Base-by-base conservation (phyloP, 2,113 vertebrate genomes). In the Laticauda colubrina region DNA sequence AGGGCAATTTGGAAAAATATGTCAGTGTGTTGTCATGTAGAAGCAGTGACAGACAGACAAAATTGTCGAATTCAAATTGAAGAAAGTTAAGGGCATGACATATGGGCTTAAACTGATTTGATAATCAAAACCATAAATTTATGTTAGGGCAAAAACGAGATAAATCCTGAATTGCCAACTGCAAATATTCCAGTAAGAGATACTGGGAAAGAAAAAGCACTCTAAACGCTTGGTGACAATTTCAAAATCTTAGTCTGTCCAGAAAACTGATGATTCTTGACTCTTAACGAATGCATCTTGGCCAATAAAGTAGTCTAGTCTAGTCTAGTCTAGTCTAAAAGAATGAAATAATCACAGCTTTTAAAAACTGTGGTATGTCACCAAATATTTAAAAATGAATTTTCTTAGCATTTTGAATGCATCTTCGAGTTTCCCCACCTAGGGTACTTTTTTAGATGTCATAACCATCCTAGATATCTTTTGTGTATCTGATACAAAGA, bases 331-430 rank as follows among this genome's bases (percentile, higher is more conserved):
- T 51, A 51, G 6, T 48, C 48, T 8, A 51, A 51, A 69, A 0
- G 0, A 34, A 23, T 29, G 51, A 3, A 61, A 0, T 29, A 51
- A 87, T 12, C 88, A n/a, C 54, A 93, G 87, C 3, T 2, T 3
- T 85, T 45, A 0, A 34, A 23, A 1, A 24, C 5, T 5, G 4
- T 0, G 0, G 54, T 94, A 54, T 15, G 11, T 53, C 64, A 95
- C 96, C 96, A 94, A 94, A 94, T 92, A 93, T 92, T 91, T 53
- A 81, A 59, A 0, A 4, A 43, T 88, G 93, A 96, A 96, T 95
- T 93, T 88, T 34, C 94, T 93, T 95, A 94, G 95, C 92, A 1
- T 91, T 89, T 93, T 2, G 1, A 54, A 91, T 53, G 24, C 87
- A 93, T 93, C 85, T 5, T 91, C 61, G 94, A 92, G 91, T 90